Evolutionary conservation across 2,113 vertebrate genomes (phyloP).

Genomic region (Xenopus tropicalis): DNA sequence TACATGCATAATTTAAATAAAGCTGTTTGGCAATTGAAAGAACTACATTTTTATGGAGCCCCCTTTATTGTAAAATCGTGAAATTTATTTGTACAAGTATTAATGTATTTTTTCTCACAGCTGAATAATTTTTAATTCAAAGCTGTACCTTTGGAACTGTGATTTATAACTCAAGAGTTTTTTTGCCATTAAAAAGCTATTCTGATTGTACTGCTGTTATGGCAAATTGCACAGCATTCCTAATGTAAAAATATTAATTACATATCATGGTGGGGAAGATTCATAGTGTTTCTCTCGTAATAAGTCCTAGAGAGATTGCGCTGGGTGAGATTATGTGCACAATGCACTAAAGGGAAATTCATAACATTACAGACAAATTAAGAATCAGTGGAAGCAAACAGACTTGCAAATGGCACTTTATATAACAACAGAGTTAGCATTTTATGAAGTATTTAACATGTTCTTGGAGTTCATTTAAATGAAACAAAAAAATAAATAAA

Average conservation of each 20-base stretch:
- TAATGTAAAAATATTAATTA: conserved; percentile 40
- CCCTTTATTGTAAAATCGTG: conserved; percentile 49
- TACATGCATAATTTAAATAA: conserved; percentile 54
- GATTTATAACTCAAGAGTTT: conserved; percentile 36
- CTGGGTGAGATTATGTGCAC: conserved; percentile 16
- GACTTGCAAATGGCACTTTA: too few relatives aligned
- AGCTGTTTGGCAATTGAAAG: conserved; percentile 46
- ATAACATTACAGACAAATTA: conserved; percentile 15
- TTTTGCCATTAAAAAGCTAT: conserved; percentile 45
- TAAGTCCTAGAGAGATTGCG: conserved; percentile 29
- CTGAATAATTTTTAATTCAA: conserved; percentile 43
- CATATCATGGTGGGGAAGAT: conserved; percentile 32
- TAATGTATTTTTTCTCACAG: conserved; percentile 40
- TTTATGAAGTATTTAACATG: too few relatives aligned
- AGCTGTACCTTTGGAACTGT: conserved; percentile 37
- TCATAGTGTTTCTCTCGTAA: conserved; percentile 35
- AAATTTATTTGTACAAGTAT: conserved; percentile 48
- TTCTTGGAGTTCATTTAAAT: too few relatives aligned
- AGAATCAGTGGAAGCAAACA: conserved; percentile 18
- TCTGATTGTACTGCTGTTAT: conserved; percentile 42
- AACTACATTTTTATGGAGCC: conserved; percentile 37
- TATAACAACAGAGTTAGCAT: too few relatives aligned
- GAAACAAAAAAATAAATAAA: too few relatives aligned
- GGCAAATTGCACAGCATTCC: conserved; percentile 40
- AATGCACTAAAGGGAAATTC: conserved; percentile 9